phyloP scores from a whole-genome alignment of 2,888 invertebrate species.

The Auanema freiburgensis region DNA sequence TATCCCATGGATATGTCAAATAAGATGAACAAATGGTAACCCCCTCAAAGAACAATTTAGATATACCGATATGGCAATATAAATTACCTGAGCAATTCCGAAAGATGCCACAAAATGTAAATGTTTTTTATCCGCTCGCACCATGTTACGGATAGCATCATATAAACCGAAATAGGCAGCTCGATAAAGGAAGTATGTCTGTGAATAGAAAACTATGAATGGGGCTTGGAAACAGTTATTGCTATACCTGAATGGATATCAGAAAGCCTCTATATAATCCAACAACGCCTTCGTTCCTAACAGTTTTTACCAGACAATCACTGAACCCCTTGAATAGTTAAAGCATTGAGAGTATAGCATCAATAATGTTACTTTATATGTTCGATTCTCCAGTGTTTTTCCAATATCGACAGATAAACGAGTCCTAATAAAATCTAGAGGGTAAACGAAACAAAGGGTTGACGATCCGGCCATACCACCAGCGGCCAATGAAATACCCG shows the following conservation, averaged over 20 bases:
- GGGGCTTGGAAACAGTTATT: constrained; percentile 1
- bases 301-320: constrained; percentile 72
- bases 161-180: constrained; percentile 93
- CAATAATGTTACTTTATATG: constrained; percentile 32
- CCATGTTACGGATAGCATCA: constrained; percentile 79
- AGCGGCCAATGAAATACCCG: constrained; percentile 33
- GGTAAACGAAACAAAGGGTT: constrained; percentile 49
- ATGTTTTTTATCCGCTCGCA: constrained; percentile 77
- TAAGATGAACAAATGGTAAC: constrained; percentile 43
- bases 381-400: constrained; percentile 28
- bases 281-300: constrained; percentile 76
- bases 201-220: constrained; percentile 5
- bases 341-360: neutral
- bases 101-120: constrained; percentile 86
- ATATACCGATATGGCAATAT: neutral
- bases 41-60: constrained; percentile 21
- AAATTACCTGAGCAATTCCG: constrained; percentile 71
- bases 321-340: constrained; percentile 34
- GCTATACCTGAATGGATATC: constrained; percentile 83
- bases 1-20: constrained; percentile 89
- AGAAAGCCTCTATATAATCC: constrained; percentile 90
- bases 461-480: constrained; percentile 50
- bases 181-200: constrained; percentile 77
- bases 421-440: constrained; percentile 47
- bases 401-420: constrained; percentile 46